Evolutionary conservation across 2,888 invertebrate genomes (phyloP).

Genomic region (Eristalis intricaria): DNA sequence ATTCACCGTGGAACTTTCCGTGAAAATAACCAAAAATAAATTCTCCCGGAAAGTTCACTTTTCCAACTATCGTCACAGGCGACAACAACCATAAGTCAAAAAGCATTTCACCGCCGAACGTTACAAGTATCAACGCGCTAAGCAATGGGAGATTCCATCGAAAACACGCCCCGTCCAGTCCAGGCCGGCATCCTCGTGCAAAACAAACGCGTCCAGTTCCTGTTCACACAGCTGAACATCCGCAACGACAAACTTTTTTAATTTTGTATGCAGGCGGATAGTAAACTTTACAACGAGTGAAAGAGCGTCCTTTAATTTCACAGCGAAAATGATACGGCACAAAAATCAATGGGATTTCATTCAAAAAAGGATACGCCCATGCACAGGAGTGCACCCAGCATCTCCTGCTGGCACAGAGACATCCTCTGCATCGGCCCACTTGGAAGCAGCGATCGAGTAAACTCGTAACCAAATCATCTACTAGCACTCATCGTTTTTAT

Average conservation of each 20-base stretch:
- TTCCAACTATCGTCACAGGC: too few species aligned
- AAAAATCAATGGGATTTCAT: background rate
- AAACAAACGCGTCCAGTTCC: too few species aligned
- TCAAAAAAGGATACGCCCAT: background rate
- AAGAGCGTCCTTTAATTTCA: background rate
- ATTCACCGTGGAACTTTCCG: too few species aligned
- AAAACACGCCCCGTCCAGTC: too few species aligned
- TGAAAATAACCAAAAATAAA: too few species aligned
- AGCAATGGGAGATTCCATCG: too few species aligned
- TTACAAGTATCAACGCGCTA: too few species aligned
- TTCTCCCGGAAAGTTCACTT: too few species aligned
- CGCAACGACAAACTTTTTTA: background rate
- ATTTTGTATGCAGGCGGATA: too few species aligned
- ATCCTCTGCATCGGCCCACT: constrained; percentile 15
- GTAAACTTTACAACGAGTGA: background rate
- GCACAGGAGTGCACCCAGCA: constrained; percentile 25
- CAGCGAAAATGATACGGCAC: background rate
- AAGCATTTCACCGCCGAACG: too few species aligned
- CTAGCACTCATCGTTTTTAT: constrained; percentile 55
- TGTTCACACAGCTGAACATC: background rate
- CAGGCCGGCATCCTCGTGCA: too few species aligned
- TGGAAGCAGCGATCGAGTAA: constrained; percentile 17
- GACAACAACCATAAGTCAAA: too few species aligned
- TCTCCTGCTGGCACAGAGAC: constrained; percentile 13
- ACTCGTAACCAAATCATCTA: constrained; percentile 37